phyloP scores from a whole-genome alignment of 2,888 invertebrate species.

The Himalopsyche japonica region DNA sequence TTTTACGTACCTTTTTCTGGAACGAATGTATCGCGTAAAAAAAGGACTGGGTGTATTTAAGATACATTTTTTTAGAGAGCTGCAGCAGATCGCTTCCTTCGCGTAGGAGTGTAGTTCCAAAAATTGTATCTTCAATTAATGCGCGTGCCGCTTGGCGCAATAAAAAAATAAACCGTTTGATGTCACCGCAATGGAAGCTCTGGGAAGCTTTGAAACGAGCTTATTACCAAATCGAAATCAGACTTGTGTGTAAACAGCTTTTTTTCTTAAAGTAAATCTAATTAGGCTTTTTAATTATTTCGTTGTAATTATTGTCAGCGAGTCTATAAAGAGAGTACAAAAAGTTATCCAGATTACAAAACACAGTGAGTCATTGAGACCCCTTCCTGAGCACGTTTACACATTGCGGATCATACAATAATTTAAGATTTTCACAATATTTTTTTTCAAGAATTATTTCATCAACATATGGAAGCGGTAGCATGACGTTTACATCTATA shows the following conservation, averaged over 20 bases:
- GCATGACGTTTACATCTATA: too few species aligned
- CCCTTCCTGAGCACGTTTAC: background rate
- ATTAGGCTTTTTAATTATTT: conserved; percentile 9
- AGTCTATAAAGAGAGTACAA: background rate
- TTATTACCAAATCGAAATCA: conserved; percentile 7
- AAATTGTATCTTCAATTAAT: background rate
- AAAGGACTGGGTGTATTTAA: too few species aligned
- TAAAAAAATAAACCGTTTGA: conserved; percentile 4
- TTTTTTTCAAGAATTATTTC: too few species aligned
- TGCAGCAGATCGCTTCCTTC: background rate
- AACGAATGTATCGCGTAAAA: too few species aligned
- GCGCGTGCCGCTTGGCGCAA: background rate
- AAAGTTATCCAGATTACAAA: background rate
- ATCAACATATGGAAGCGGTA: too few species aligned
- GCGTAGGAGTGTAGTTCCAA: background rate
- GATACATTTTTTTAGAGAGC: too few species aligned
- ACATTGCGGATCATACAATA: too few species aligned
- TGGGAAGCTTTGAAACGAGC: background rate
- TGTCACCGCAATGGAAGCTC: conserved; percentile 12
- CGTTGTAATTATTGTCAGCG: background rate
- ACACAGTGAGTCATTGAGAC: background rate
- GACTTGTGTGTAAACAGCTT: background rate
- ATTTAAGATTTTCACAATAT: too few species aligned
- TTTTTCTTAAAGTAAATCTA: conserved; percentile 1
- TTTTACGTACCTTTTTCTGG: too few species aligned